These are phyloP conservation scores for Macrosiphum euphorbiae DNA, from an alignment of 2,888 invertebrate genomes.

Conservation along the genomic window DNA sequence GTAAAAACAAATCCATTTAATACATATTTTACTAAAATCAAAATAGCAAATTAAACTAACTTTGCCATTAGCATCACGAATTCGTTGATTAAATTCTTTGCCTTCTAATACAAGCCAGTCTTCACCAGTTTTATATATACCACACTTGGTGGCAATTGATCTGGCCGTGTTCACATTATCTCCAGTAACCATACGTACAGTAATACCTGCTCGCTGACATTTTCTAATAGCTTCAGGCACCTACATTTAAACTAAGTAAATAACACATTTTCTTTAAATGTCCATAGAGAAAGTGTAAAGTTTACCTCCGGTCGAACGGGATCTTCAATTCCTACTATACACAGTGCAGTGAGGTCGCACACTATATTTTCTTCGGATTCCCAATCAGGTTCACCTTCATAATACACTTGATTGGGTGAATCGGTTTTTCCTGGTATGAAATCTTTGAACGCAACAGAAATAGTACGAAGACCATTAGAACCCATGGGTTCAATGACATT, in stretches of 20 bases:
- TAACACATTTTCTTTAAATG: not conserved
- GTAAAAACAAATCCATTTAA: conserved; percentile 65
- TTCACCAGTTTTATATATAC: conserved; percentile 92
- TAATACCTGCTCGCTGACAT: conserved; percentile 98
- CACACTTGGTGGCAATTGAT: conserved; percentile 97
- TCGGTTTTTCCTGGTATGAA: conserved; percentile 93
- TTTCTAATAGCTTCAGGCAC: conserved; percentile 93
- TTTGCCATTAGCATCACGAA: conserved; percentile 90
- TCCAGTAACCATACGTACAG: conserved; percentile 99
- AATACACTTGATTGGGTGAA: conserved; percentile 87
- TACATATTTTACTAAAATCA: not conserved
- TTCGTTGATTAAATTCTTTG: conserved; percentile 95
- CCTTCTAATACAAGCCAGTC: conserved; percentile 97
- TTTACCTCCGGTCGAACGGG: conserved; percentile 96
- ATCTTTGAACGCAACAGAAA: conserved; percentile 94
- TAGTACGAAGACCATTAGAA: conserved; percentile 95
- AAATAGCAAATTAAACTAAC: conserved; percentile 71
- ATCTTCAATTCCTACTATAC: conserved; percentile 98
- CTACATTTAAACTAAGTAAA: conserved; percentile 69
- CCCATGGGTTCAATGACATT: conserved; percentile 99
- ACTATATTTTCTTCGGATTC: conserved; percentile 96
- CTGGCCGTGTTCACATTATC: conserved; percentile 99
- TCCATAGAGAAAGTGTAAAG: not conserved
- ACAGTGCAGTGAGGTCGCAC: conserved; percentile 92
- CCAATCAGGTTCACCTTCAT: conserved; percentile 94